Evolutionary conservation across 2,888 invertebrate genomes (phyloP), one percentile per base, ranked within the genome.

Genomic region (Hedychridium roseum): DNA sequence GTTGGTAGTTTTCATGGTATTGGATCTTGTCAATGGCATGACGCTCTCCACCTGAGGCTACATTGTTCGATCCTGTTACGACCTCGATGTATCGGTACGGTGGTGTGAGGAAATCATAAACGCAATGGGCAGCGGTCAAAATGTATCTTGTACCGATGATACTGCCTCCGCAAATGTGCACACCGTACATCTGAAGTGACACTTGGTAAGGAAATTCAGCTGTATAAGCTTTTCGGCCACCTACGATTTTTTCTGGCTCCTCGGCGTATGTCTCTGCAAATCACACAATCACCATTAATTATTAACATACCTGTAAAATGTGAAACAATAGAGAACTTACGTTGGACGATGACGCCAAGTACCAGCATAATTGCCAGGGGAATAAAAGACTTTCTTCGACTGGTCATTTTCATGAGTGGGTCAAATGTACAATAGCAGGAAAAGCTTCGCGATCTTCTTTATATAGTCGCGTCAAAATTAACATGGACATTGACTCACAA

Each of bases 71-170:
- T 32, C 17, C 40, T 3, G 28, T 30, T n/a, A 40, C n/a, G 7
- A 40, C 40, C 12, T 9, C 12, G 2, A 27, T 2, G 7, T 32
- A 7, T 6, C 14, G 7, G 14, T n/a, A n/a, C n/a, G 14, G 7
- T n/a, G 3, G 2, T 3, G 3, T 11, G 3, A 30, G 2, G 3
- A 18, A 14, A 1, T 30, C 30, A 11, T 31, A 7, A 18, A 54
- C 36, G 31, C 60, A 61, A 45, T 60, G 60, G 9, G 63, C 63
- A 41, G 63, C 63, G 7, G 60, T 60, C 17, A 62, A 40, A 27
- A 62, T 39, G 40, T 51, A 54, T 9, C 39, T 28, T 3, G 41
- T 45, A 12, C 27, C 39, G 15, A 62, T 50, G 16, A 62, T 47
- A 2, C 57, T 26, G 14, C 62, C 62, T 6, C 62, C 62, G 27